These are phyloP conservation scores for Bothrops jararaca DNA, from an alignment of 2,113 vertebrate genomes.

Conservation along the genomic window DNA sequence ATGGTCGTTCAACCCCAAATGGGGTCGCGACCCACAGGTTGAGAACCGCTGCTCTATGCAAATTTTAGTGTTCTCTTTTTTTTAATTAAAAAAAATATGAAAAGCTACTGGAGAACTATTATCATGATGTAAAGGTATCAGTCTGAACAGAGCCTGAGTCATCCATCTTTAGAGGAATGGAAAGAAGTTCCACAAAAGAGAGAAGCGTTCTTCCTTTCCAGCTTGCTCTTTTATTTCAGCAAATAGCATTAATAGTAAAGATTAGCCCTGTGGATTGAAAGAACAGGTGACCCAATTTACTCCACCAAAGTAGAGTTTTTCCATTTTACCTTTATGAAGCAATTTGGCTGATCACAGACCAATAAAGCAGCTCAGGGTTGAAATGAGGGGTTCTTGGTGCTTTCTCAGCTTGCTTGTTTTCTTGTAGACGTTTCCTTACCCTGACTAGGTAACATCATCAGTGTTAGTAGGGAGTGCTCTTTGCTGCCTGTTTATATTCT, in stretches of 20 bases:
- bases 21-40: no score
- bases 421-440: no score
- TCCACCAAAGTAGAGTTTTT: background rate
- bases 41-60: slow-evolving; percentile 9
- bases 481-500: no score
- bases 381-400: no score
- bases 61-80: background rate
- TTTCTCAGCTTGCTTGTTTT: no score
- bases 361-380: no score
- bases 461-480: no score
- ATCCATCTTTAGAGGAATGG: slow-evolving; percentile 9
- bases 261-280: background rate
- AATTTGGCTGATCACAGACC: background rate
- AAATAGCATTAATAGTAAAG: background rate
- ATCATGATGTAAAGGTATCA: fast-evolving
- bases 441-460: no score
- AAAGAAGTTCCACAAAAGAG: background rate
- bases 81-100: background rate
- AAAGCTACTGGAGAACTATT: slow-evolving; percentile 2
- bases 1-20: no score
- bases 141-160: slow-evolving; percentile 7
- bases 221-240: background rate
- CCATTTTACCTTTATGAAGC: background rate
- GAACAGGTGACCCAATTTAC: background rate
- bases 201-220: background rate